phyloP scores from a whole-genome alignment of 2,113 vertebrate genomes.

The Mustela lutreola region DNA sequence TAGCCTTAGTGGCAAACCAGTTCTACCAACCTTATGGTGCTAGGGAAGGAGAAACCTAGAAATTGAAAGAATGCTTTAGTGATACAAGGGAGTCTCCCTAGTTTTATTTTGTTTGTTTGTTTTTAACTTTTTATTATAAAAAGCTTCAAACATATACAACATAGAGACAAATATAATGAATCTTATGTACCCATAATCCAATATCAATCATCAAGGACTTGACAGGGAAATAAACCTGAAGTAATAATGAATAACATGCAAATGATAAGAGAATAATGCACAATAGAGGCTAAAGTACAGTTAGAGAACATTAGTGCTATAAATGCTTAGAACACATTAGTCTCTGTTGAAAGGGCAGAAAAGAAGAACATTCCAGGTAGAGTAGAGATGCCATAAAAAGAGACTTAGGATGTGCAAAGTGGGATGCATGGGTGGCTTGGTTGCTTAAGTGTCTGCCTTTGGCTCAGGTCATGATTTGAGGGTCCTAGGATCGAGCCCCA shows the following conservation, averaged over 20 bases:
- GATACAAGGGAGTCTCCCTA: not conserved
- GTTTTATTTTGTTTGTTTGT: not conserved
- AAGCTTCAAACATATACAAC: constrained; percentile 44
- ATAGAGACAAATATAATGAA: not conserved
- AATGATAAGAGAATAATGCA: not conserved
- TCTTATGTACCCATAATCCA: not conserved
- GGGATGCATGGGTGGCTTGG: not conserved
- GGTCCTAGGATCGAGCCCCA: not conserved
- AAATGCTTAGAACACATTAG: not conserved
- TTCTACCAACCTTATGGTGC: not conserved
- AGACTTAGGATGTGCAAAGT: not conserved
- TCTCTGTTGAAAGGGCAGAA: not conserved
- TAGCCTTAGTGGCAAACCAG: constrained; percentile 8
- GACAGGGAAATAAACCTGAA: constrained; percentile 27
- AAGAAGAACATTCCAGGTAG: not conserved
- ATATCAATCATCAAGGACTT: not conserved
- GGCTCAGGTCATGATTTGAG: not conserved
- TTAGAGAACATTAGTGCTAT: not conserved
- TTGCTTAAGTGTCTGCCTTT: not conserved
- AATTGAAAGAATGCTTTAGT: constrained; percentile 5
- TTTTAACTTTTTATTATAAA: constrained; percentile 31
- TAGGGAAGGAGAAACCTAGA: constrained; percentile 13
- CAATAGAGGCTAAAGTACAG: not conserved
- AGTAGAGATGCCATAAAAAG: not conserved
- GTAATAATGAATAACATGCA: not conserved